Evolutionary conservation across 2,888 invertebrate genomes (phyloP).

Genomic region (Chorisops tibialis): DNA sequence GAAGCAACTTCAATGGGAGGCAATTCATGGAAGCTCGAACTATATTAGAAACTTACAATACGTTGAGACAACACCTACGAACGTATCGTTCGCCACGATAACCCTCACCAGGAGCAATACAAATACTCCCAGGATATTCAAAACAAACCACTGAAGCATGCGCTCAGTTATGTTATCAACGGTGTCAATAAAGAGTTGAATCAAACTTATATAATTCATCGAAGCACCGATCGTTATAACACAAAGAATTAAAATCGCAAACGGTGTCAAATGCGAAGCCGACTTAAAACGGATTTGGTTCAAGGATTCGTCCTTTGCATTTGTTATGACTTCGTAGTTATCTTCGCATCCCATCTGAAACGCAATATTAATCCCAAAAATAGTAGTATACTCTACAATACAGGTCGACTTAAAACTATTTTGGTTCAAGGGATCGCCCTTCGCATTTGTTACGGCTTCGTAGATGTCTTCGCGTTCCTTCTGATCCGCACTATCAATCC

Average conservation of each 20-base stretch:
- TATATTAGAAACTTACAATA: constrained; percentile 43
- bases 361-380: constrained; percentile 48
- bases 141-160: constrained; percentile 48
- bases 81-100: constrained; percentile 35
- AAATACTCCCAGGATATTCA: constrained; percentile 42
- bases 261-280: constrained; percentile 45
- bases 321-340: constrained; percentile 45
- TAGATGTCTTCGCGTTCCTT: constrained; percentile 48
- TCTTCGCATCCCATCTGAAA: constrained; percentile 49
- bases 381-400: constrained; percentile 49
- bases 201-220: constrained; percentile 45
- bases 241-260: constrained; percentile 45
- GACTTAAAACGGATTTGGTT: constrained; percentile 46
- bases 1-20: not conserved
- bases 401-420: constrained; percentile 44
- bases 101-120: constrained; percentile 5
- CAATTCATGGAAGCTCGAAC: not conserved
- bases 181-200: constrained; percentile 47
- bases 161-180: constrained; percentile 47
- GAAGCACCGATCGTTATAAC: constrained; percentile 40
- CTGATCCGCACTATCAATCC: constrained; percentile 45
- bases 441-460: constrained; percentile 50
- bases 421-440: constrained; percentile 35
- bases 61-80: constrained; percentile 41
- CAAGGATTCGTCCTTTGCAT: constrained; percentile 40